Evolutionary conservation across 1,140 invertebrate species (phyloP).

Genomic region (Drosophila nebulosa): DNA sequence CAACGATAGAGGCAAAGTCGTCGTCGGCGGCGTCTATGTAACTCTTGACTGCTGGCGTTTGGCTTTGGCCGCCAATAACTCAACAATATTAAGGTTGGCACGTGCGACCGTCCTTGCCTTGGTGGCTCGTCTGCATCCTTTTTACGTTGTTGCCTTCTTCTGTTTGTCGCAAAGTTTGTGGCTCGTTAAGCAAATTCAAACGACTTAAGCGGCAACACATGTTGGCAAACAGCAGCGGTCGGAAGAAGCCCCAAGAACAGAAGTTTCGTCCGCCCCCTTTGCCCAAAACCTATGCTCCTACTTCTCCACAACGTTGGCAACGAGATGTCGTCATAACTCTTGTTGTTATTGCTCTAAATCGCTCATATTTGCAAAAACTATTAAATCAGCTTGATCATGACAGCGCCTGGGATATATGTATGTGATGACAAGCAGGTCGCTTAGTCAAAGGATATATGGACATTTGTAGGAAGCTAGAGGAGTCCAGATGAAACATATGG

Average conservation of each 20-base stretch:
- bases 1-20: no score
- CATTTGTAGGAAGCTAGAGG: background rate
- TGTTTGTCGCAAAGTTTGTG: conserved; percentile 77
- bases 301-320: conserved; percentile 14
- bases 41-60: conserved; percentile 73
- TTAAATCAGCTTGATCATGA: conserved; percentile 60
- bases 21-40: conserved; percentile 27
- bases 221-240: conserved; percentile 58
- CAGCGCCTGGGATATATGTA: background rate
- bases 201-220: conserved; percentile 78
- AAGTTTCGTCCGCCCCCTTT: background rate
- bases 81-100: conserved; percentile 77
- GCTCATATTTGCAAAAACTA: conserved; percentile 64
- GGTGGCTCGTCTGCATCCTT: conserved; percentile 18
- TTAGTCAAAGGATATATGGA: background rate
- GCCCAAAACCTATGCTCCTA: background rate
- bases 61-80: conserved; percentile 75
- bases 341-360: conserved; percentile 68
- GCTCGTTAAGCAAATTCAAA: conserved; percentile 79
- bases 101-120: conserved; percentile 49
- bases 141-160: conserved; percentile 23
- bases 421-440: background rate
- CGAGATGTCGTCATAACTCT: conserved; percentile 58
- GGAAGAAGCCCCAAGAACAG: background rate
- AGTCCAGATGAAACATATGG: background rate